Conservation (phyloP, 2,797 vertebrate species). For the Chelmon rostratus region DNA sequence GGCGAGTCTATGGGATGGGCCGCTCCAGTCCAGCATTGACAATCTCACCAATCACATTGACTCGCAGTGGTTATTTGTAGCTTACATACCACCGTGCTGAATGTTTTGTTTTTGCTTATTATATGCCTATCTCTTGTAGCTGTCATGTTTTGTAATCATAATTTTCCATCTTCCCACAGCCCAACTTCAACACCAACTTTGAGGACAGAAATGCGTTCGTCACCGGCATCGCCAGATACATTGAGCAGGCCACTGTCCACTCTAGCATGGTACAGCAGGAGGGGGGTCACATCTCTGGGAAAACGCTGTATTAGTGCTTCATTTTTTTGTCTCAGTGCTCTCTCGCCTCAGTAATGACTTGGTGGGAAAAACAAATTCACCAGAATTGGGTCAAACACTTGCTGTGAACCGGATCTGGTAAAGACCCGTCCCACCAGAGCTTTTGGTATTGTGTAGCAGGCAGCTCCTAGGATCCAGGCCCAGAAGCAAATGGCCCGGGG, state of each 20-base stretch:
- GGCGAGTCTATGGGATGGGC: background rate
- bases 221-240: slow-evolving; percentile 98
- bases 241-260: slow-evolving; percentile 98
- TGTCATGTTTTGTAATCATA: background rate
- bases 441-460: slow-evolving; percentile 41
- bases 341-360: background rate
- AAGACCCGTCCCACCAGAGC: slow-evolving; percentile 31
- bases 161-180: slow-evolving; percentile 80
- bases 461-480: slow-evolving; percentile 37
- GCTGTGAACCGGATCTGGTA: slow-evolving; percentile 32
- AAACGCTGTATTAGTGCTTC: background rate
- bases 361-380: slow-evolving; percentile 12
- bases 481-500: slow-evolving; percentile 41
- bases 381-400: slow-evolving; percentile 28
- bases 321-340: background rate
- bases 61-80: background rate
- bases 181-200: slow-evolving; percentile 99
- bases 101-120: background rate
- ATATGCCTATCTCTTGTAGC: background rate
- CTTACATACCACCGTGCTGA: background rate
- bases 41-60: background rate
- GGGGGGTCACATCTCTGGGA: background rate
- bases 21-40: background rate
- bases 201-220: slow-evolving; percentile 99
- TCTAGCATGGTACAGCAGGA: slow-evolving; percentile 92